A percentile compares a stretch with the other conserved stretches of the same genome.
Evolutionary conservation across 1,140 invertebrate species (phyloP).

Genomic region (Drosophila suzukii): DNA sequence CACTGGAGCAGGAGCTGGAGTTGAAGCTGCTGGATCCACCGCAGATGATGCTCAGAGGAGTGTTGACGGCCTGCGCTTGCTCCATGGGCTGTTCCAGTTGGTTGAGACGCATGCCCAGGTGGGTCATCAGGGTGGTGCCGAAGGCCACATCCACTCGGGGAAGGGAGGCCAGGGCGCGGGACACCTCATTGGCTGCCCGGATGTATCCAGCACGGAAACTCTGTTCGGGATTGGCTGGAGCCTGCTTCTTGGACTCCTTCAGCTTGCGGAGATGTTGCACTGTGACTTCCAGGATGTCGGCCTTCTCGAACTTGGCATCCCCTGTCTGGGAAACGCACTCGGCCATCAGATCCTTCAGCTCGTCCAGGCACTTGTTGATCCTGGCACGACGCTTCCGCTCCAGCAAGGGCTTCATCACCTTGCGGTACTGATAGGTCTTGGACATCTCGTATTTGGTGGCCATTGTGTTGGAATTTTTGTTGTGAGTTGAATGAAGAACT

Average conservation of each 20-base stretch:
- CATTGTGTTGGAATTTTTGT: constrained; percentile 50
- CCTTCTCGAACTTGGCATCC: constrained; percentile 97
- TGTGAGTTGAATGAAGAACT: neutral
- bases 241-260: constrained; percentile 85
- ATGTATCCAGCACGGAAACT: constrained; percentile 96
- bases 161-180: constrained; percentile 91
- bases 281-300: constrained; percentile 97
- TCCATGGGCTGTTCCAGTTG: constrained; percentile 84
- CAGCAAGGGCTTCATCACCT: constrained; percentile 98
- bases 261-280: constrained; percentile 96
- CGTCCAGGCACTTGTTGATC: constrained; percentile 97
- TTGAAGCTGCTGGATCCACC: constrained; percentile 31
- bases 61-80: constrained; percentile 43
- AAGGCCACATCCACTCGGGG: constrained; percentile 93
- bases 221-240: constrained; percentile 86
- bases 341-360: constrained; percentile 96
- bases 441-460: constrained; percentile 85
- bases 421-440: constrained; percentile 95
- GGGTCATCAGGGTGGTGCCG: constrained; percentile 94
- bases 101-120: constrained; percentile 92
- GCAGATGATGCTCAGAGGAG: constrained; percentile 70
- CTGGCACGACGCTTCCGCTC: constrained; percentile 96
- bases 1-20: constrained; percentile 30
- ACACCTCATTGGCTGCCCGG: constrained; percentile 96
- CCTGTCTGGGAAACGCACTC: constrained; percentile 92